Conservation (phyloP, 2,888 invertebrate genomes). For the Herminia tarsipennalis region DNA sequence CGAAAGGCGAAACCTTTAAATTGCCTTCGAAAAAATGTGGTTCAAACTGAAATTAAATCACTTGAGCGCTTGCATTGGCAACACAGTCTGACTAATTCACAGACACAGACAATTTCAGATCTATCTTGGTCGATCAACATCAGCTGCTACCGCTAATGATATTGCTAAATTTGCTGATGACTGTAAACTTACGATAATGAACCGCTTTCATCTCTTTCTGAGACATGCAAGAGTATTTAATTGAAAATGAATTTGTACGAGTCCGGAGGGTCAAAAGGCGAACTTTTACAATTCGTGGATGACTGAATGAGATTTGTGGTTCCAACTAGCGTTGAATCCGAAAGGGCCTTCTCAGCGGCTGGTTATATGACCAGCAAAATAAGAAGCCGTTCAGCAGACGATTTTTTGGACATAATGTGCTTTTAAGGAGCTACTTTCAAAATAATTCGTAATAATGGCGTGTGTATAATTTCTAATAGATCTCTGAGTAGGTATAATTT, state of each 20-base stretch:
- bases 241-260: conserved; percentile 19
- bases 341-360: conserved; percentile 28
- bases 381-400: conserved; percentile 23
- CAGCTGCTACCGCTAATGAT: conserved; percentile 6
- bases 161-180: conserved; percentile 10
- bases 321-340: conserved; percentile 29
- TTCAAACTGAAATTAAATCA: conserved; percentile 17
- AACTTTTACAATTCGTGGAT: conserved; percentile 22
- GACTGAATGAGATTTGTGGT: conserved; percentile 20
- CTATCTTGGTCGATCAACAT: neutral
- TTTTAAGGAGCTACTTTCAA: conserved; percentile 30
- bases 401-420: conserved; percentile 19
- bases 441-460: neutral
- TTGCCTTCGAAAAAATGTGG: no score
- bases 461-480: neutral
- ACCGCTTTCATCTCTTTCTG: conserved; percentile 6
- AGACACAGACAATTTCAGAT: conserved; percentile 4
- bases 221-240: conserved; percentile 16
- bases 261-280: conserved; percentile 11
- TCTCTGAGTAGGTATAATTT: neutral
- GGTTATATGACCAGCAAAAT: conserved; percentile 25
- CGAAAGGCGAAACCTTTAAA: conserved; percentile 17
- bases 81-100: conserved; percentile 3
- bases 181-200: conserved; percentile 11
- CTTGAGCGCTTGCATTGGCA: conserved; percentile 14